Conservation (phyloP, 2,888 invertebrate species). For the Nephrotoma guestfalica region DNA sequence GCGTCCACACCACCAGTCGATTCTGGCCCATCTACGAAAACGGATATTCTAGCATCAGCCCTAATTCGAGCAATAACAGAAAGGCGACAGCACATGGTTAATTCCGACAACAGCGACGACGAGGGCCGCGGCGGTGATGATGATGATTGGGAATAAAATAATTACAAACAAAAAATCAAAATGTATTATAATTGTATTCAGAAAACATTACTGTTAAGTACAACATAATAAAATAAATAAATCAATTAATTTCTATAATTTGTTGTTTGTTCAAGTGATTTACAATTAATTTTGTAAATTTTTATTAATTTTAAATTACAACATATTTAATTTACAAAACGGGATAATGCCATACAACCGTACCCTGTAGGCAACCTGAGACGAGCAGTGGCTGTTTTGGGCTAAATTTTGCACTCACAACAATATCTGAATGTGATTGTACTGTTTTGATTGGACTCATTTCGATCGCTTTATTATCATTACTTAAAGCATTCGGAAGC, state of each 20-base stretch:
- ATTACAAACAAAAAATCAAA: neutral
- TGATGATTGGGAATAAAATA: neutral
- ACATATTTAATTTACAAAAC: slow-evolving; percentile 17
- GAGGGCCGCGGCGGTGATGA: neutral
- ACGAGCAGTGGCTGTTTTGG: slow-evolving; percentile 76
- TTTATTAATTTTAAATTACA: neutral
- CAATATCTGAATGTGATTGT: slow-evolving; percentile 61
- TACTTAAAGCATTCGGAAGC: slow-evolving; percentile 48
- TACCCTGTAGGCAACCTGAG: slow-evolving; percentile 79
- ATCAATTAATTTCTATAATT: neutral
- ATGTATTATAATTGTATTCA: neutral
- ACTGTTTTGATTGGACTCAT: slow-evolving; percentile 54
- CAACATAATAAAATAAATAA: neutral
- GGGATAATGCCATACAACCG: slow-evolving; percentile 83
- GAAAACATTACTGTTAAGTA: neutral
- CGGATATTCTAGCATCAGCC: neutral
- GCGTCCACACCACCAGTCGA: neutral
- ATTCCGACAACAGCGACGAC: neutral
- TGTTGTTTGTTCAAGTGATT: neutral
- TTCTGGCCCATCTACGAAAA: neutral
- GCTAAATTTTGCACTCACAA: slow-evolving; percentile 81
- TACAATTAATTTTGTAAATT: neutral
- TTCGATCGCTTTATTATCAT: slow-evolving; percentile 32
- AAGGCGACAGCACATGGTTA: neutral
- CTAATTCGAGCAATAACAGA: neutral